These are phyloP conservation scores for Paguma larvata DNA, from an alignment of 2,797 vertebrate species.

Conservation along the genomic window DNA sequence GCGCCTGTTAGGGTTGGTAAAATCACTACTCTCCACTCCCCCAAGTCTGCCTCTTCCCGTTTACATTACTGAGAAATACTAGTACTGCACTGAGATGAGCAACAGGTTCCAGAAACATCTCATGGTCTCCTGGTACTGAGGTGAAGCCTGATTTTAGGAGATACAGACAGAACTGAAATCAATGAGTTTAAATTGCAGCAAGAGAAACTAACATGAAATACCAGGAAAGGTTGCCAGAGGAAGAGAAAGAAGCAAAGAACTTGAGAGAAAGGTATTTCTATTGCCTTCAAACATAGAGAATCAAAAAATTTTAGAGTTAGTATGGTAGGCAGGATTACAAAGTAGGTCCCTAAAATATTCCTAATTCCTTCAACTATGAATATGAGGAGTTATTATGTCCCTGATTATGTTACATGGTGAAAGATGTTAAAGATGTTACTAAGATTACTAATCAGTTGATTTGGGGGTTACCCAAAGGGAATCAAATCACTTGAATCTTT, in stretches of 20 bases:
- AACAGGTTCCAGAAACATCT: background rate
- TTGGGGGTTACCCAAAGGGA: background rate
- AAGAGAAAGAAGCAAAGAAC: background rate
- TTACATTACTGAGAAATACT: background rate
- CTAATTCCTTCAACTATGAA: background rate
- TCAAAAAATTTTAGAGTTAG: background rate
- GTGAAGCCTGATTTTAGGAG: background rate
- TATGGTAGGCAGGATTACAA: background rate
- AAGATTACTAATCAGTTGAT: background rate
- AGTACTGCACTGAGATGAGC: background rate
- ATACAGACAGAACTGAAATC: background rate
- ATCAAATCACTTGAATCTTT: background rate
- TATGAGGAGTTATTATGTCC: background rate
- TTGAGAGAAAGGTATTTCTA: background rate
- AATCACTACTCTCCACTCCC: background rate
- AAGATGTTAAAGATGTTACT: background rate
- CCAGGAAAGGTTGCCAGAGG: background rate
- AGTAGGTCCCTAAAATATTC: background rate
- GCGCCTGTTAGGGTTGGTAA: background rate
- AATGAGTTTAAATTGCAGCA: background rate
- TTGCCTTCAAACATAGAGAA: background rate
- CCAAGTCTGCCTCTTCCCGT: background rate
- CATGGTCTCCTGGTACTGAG: background rate
- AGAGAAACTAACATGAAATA: background rate
- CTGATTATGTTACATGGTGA: background rate